phyloP scores from a whole-genome alignment of 2,888 invertebrate genomes.

The Cotesia congregata region DNA sequence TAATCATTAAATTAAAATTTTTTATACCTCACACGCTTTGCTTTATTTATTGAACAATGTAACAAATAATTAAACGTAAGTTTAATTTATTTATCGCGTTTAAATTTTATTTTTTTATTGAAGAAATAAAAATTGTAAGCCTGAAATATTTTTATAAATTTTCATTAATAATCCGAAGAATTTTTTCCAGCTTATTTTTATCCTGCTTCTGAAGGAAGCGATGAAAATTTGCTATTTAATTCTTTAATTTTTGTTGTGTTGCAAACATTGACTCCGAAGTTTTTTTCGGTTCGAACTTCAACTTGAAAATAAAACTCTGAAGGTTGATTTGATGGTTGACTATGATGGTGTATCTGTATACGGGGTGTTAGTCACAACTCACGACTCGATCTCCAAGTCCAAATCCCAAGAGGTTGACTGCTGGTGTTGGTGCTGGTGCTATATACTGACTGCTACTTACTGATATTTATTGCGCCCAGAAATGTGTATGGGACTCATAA shows the following conservation, averaged over 20 bases:
- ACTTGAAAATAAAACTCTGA: neutral
- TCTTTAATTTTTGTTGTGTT: neutral
- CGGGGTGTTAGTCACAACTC: conserved; percentile 28
- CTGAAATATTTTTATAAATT: too few relatives aligned
- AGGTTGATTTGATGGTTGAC: too few relatives aligned
- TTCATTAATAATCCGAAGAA: too few relatives aligned
- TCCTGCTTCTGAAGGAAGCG: neutral
- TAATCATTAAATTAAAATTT: neutral
- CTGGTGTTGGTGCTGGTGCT: conserved; percentile 33
- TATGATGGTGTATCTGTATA: too few relatives aligned
- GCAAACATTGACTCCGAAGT: neutral
- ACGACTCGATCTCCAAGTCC: conserved; percentile 31
- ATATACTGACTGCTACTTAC: conserved; percentile 63
- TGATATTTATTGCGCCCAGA: conserved; percentile 71
- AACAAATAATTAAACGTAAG: neutral
- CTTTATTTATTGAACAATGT: neutral
- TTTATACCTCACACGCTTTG: neutral
- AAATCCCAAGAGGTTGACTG: conserved; percentile 21
- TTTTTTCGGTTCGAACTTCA: neutral
- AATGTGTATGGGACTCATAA: conserved; percentile 69
- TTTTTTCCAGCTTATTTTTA: neutral
- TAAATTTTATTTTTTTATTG: neutral
- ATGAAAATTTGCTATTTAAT: neutral
- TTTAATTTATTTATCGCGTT: neutral
- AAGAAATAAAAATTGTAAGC: too few relatives aligned